Conservation (phyloP, 2,113 vertebrate species). For the Sapajus apella region DNA sequence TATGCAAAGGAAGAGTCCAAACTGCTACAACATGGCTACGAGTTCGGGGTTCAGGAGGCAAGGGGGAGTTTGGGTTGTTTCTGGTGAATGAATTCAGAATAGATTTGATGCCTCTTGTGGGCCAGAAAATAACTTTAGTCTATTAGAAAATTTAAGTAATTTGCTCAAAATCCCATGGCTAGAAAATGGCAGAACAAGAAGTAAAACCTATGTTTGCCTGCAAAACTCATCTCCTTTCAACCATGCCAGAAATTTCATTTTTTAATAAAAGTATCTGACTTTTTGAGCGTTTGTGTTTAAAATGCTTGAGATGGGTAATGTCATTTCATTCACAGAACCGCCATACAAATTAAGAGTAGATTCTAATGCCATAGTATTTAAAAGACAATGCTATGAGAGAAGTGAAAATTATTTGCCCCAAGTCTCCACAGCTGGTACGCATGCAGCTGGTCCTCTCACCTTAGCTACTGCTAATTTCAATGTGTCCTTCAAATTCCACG, state of each 20-base stretch:
- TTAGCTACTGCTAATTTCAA: not conserved
- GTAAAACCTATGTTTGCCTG: not conserved
- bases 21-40: not conserved
- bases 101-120: not conserved
- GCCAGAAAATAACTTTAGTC: fast-evolving
- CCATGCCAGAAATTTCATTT: not conserved
- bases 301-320: not conserved
- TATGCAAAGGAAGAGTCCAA: not conserved
- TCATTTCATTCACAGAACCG: not conserved
- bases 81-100: not conserved
- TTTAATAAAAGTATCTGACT: not conserved
- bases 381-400: fast-evolving
- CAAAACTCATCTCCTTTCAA: not conserved
- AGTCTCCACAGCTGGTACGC: not conserved
- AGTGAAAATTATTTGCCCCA: too few species aligned
- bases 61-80: not conserved
- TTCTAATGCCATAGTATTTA: not conserved
- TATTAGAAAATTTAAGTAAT: not conserved
- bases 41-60: not conserved
- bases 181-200: not conserved
- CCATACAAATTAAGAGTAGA: not conserved
- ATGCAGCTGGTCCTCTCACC: fast-evolving
- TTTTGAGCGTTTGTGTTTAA: not conserved
- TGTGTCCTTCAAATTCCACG: not conserved
- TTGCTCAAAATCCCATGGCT: not conserved